Evolutionary conservation across 2,888 invertebrate genomes (phyloP).

Genomic region (Heliconius cydno): DNA sequence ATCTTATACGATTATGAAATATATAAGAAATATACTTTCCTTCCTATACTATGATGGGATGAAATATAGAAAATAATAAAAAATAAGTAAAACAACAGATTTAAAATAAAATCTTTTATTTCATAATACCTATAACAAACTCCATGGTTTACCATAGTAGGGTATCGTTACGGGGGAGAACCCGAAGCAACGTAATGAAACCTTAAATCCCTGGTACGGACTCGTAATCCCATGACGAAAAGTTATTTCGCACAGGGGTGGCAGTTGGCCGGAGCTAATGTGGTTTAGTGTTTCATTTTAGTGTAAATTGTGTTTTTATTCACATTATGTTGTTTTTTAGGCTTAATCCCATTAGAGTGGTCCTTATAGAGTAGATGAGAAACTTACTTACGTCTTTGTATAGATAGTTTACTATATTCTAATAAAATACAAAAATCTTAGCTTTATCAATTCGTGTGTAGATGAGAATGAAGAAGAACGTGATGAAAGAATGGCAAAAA

Average conservation of each 20-base stretch:
- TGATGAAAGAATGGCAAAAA: too few relatives aligned
- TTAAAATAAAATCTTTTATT: neutral
- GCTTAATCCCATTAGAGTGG: conserved; percentile 59
- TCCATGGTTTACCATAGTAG: conserved; percentile 43
- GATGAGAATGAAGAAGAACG: too few relatives aligned
- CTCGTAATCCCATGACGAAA: conserved; percentile 82
- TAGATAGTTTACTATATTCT: conserved; percentile 10
- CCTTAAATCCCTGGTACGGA: conserved; percentile 83
- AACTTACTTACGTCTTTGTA: conserved; percentile 34
- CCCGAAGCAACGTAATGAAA: conserved; percentile 77
- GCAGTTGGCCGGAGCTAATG: conserved; percentile 81
- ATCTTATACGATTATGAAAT: too few relatives aligned
- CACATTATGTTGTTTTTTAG: conserved; percentile 62
- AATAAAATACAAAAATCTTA: conserved; percentile 15
- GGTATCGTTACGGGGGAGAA: conserved; percentile 50
- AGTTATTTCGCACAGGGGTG: conserved; percentile 71
- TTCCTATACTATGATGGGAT: neutral
- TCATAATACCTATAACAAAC: neutral
- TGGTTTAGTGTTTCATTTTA: conserved; percentile 80
- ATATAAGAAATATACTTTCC: too few relatives aligned
- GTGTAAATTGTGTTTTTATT: conserved; percentile 78
- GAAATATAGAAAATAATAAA: neutral
- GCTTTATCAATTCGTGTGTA: conserved; percentile 16
- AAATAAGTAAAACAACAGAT: neutral
- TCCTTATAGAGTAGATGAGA: conserved; percentile 37